Conservation (phyloP, 2,888 invertebrate genomes). For the Bombylius discolor region DNA sequence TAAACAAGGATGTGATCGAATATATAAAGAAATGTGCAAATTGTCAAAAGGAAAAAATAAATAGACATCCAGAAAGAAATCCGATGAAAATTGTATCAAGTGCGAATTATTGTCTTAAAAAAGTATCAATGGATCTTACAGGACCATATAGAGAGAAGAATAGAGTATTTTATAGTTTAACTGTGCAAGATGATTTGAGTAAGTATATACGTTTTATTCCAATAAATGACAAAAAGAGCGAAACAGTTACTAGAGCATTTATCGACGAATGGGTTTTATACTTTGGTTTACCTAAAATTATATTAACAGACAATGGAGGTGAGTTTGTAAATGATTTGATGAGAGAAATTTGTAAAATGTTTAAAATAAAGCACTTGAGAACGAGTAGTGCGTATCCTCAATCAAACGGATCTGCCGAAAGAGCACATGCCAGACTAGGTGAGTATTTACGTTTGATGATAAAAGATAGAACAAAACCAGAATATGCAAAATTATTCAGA, state of each 20-base stretch:
- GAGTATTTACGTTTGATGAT: too few relatives aligned
- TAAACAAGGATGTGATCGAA: too few relatives aligned
- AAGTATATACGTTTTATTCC: neutral
- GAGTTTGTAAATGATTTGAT: too few relatives aligned
- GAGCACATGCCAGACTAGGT: too few relatives aligned
- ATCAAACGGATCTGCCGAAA: too few relatives aligned
- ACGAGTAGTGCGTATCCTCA: too few relatives aligned
- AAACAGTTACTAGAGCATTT: slow-evolving; percentile 1
- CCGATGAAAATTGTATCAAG: slow-evolving; percentile 3
- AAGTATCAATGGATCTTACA: slow-evolving; percentile 3
- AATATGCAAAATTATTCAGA: too few relatives aligned
- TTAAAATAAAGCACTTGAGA: too few relatives aligned
- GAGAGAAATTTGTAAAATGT: too few relatives aligned
- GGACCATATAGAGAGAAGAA: slow-evolving; percentile 3
- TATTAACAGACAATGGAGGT: neutral
- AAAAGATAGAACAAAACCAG: too few relatives aligned
- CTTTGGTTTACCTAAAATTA: neutral
- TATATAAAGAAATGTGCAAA: too few relatives aligned
- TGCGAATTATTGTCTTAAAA: neutral
- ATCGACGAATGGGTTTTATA: neutral
- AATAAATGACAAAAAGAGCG: neutral
- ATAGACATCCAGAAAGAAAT: slow-evolving; percentile 3
- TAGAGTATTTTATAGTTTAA: neutral
- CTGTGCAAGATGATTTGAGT: neutral
- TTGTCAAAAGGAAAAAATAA: neutral